phyloP scores from a whole-genome alignment of 2,113 vertebrate genomes.

The Thoracochromis brauschi region DNA sequence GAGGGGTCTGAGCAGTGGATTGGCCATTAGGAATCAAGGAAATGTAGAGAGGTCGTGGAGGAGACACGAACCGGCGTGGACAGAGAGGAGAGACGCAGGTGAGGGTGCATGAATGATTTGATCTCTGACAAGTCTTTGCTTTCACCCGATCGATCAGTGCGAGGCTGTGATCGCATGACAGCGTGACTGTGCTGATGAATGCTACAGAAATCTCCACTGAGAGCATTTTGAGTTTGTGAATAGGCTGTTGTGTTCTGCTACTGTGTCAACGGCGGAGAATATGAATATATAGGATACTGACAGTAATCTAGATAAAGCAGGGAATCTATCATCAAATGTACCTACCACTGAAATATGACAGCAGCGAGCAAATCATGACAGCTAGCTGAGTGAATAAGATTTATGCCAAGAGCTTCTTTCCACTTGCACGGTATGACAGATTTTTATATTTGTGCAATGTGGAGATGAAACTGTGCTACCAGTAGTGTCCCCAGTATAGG shows the following conservation, averaged over 20 bases:
- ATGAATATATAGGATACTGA: not conserved
- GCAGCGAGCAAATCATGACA: not conserved
- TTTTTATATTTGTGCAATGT: conserved; percentile 33
- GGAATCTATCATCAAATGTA: not conserved
- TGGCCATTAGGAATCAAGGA: conserved; percentile 29
- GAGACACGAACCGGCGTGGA: conserved; percentile 72
- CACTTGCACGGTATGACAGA: conserved; percentile 14
- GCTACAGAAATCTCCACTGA: not conserved
- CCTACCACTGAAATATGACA: not conserved
- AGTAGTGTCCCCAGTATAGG: conserved; percentile 2
- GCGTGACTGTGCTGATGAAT: not conserved
- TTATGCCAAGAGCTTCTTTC: conserved; percentile 1
- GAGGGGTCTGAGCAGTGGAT: conserved; percentile 25
- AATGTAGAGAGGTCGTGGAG: conserved; percentile 66
- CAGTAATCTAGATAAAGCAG: not conserved
- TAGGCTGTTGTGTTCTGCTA: not conserved
- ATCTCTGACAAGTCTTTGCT: not conserved
- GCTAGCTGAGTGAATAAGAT: conserved; percentile 1
- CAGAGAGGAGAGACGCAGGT: conserved; percentile 81
- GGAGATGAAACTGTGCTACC: conserved; percentile 16
- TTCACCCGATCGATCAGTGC: not conserved
- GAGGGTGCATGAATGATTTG: conserved; percentile 51
- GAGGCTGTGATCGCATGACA: not conserved
- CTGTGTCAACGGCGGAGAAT: not conserved
- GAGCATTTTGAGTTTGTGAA: not conserved